A percentile compares a stretch with the other conserved stretches of the same genome.
Evolutionary conservation across 2,888 invertebrate genomes (phyloP).

Genomic region (Trimorus sp.): DNA sequence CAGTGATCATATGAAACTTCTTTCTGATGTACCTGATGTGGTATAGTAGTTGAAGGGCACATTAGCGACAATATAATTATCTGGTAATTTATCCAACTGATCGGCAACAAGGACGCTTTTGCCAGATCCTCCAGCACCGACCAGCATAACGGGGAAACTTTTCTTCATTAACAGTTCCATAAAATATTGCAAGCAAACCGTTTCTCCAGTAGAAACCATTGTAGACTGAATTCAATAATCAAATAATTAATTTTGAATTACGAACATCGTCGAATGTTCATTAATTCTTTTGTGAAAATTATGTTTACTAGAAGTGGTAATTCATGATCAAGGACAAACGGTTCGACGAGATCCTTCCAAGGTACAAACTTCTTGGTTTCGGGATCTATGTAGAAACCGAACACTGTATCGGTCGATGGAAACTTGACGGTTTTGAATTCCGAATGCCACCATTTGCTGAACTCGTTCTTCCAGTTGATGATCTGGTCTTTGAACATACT

Average conservation of each 20-base stretch:
- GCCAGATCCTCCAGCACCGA: conserved; percentile 94
- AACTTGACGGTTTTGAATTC: conserved; percentile 96
- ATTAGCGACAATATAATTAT: conserved; percentile 91
- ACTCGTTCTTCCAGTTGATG: conserved; percentile 95
- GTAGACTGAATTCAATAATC: conserved; percentile 84
- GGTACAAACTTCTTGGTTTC: conserved; percentile 92
- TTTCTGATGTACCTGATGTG: conserved; percentile 85
- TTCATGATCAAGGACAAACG: conserved; percentile 92
- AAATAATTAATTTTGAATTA: conserved; percentile 6
- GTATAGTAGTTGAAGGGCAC: conserved; percentile 98
- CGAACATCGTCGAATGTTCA: no score
- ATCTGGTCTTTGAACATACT: conserved; percentile 95
- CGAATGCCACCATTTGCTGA: conserved; percentile 96
- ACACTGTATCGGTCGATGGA: conserved; percentile 91
- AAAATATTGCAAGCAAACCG: conserved; percentile 92
- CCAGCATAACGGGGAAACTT: conserved; percentile 93
- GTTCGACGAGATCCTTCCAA: conserved; percentile 91
- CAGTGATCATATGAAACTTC: neutral
- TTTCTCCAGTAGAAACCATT: conserved; percentile 94
- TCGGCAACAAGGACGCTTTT: conserved; percentile 96
- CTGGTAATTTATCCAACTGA: conserved; percentile 88
- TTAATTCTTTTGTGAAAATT: neutral
- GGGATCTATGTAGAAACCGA: conserved; percentile 93
- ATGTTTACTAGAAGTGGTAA: conserved; percentile 90
- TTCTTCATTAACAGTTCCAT: conserved; percentile 91